Evolutionary conservation across 2,113 vertebrate species (phyloP), one percentile per base, ranked within the genome.

Genomic region (Lethenteron reissneri): DNA sequence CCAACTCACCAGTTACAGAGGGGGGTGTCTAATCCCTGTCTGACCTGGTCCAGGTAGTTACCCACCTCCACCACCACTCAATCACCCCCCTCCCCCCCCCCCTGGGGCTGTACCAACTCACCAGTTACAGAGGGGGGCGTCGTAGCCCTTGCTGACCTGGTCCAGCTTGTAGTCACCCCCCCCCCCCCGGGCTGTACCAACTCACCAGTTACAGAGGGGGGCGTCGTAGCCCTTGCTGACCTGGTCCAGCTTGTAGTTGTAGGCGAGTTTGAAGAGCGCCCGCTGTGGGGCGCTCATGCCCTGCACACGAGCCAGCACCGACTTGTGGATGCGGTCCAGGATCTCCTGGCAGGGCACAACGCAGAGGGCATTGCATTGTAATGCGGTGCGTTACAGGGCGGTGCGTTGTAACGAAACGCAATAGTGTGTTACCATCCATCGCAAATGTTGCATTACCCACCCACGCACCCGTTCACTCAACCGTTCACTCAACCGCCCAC

Each of bases 241-340:
- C 81, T 97, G 90, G 56, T 95, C 88, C 87, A 95, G 88, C 78
- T 97, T 97, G 76, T 97, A 97, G 81, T 90, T 94, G 83, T 95
- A 97, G 2, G 92, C 89, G 77, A 96, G 75, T 71, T 83, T 83
- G 79, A 97, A 97, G 0, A 97, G 80, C 58, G 87, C 88, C 58
- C 81, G 76, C 78, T 97, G 90, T 71, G 90, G 78, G 72, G 73
- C 75, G 60, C 79, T 89, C 92, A 95, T 97, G 78, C 88, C 85
- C 76, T 87, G 87, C 17, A 97, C 85, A 77, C 89, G 92, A 73
- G 79, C 82, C 88, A 96, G 94, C 74, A 95, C 88, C 1, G 88
- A 92, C 81, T 95, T 95, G 75, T 92, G 92, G 79, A 95, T 92
- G 8, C 90, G 86, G 77, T 95, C 89, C 91, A 95, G 94, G 72